Evolutionary conservation across 2,888 invertebrate species (phyloP).

Genomic region (Phyllotreta striolata): DNA sequence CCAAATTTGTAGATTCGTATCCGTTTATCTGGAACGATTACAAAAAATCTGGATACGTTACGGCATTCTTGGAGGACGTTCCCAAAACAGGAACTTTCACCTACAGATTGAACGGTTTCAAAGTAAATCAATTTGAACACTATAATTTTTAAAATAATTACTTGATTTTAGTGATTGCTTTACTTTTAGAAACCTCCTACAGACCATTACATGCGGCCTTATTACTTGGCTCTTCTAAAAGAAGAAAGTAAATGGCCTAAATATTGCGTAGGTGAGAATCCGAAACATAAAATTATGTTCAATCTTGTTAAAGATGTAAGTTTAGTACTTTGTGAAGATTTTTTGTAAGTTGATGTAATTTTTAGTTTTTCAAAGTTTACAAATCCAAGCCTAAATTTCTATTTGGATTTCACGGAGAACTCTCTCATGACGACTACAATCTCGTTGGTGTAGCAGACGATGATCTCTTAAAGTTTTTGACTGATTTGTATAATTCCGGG

Average conservation of each 20-base stretch:
- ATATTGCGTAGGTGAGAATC: conserved; percentile 75
- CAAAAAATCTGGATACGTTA: conserved; percentile 73
- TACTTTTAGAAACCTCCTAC: conserved; percentile 73
- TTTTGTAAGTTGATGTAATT: conserved; percentile 31
- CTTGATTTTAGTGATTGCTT: too few species aligned
- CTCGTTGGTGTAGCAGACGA: conserved; percentile 79
- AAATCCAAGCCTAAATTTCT: conserved; percentile 77
- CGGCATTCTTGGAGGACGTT: conserved; percentile 88
- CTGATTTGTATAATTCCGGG: conserved; percentile 67
- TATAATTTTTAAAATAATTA: too few species aligned
- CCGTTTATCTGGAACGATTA: conserved; percentile 89
- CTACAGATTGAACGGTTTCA: conserved; percentile 88
- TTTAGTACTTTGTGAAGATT: conserved; percentile 38
- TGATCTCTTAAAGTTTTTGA: conserved; percentile 74
- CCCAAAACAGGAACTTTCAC: conserved; percentile 88
- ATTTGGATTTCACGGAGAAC: conserved; percentile 88
- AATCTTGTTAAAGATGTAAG: conserved; percentile 73
- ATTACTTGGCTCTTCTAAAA: conserved; percentile 73
- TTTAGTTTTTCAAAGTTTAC: conserved; percentile 69
- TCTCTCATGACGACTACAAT: conserved; percentile 88
- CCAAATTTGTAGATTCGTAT: conserved; percentile 76
- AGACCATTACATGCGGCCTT: conserved; percentile 88
- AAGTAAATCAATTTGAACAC: conserved; percentile 47
- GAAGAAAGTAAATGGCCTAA: conserved; percentile 65
- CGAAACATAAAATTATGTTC: conserved; percentile 74